Conservation (phyloP, 2,797 vertebrate genomes). For the Chiroxiphia lanceolata region DNA sequence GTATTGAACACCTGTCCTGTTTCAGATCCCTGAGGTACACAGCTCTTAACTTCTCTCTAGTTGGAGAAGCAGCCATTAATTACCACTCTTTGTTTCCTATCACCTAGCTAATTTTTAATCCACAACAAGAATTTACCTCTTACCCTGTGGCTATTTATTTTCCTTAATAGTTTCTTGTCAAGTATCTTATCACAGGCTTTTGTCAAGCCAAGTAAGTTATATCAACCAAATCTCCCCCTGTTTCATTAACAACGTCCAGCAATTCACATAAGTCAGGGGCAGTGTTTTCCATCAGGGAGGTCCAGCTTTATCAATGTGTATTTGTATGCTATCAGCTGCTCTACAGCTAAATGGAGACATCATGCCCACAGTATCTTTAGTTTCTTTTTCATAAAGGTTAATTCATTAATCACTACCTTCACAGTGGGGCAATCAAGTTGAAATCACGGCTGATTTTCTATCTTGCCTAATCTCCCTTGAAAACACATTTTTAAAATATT, state of each 20-base stretch:
- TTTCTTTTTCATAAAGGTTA: not conserved
- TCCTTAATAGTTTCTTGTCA: conserved; percentile 51
- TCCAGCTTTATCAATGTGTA: not conserved
- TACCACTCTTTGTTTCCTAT: conserved; percentile 58
- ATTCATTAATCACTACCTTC: not conserved
- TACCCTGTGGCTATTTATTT: conserved; percentile 53
- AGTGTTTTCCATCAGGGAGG: not conserved
- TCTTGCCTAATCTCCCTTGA: not conserved
- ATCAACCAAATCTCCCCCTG: not conserved
- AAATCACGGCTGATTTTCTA: not conserved
- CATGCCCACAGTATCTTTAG: not conserved
- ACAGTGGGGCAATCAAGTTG: not conserved
- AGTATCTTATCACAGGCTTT: conserved; percentile 33
- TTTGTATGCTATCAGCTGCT: not conserved
- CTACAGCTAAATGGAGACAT: not conserved
- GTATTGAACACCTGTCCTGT: conserved; percentile 56
- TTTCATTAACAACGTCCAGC: conserved; percentile 17
- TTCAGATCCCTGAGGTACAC: conserved; percentile 42
- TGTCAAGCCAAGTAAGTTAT: conserved; percentile 35
- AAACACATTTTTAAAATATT: not conserved
- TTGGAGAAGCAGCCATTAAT: conserved; percentile 44
- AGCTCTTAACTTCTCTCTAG: conserved; percentile 44
- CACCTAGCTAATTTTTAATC: conserved; percentile 64
- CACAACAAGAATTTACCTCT: conserved; percentile 61
- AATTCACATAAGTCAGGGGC: not conserved